Base-by-base conservation (phyloP, 2,888 invertebrate species). In the Epirrhoe alternata region DNA sequence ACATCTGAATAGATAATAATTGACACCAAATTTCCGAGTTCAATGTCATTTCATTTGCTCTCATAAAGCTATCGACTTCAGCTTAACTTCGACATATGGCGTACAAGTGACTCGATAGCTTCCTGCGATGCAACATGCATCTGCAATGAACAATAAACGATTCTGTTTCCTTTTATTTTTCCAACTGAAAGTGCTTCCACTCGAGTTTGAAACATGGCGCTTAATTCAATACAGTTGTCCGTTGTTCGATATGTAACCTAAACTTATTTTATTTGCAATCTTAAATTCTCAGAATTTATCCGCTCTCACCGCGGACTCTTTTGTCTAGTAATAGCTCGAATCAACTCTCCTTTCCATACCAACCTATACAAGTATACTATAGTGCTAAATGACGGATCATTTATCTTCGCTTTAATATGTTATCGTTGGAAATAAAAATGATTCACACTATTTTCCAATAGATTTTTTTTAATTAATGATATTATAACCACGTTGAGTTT, bases 291-390 rank as follows among this genome's bases (percentile, higher is more conserved):
- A 68, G 80, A 84, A 84, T 77, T 72, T 73, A 74, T 83, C 82
- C 79, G 76, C 86, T 86, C 86, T 87, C 84, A 80, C 85, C 77
- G 73, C 72, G 70, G 62, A 75, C 72, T 80, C 84, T 85, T 85
- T 88, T 88, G 86, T 87, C 81, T 83, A 78, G 70, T 77, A 76
- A 78, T 80, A 73, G 75, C 74, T 80, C 76, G 74, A 85, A 79
- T 81, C 78, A 77, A 78, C 79, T 80, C 80, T 82, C 78, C 86
- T 88, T 87, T 87, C 84, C 84, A 85, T 85, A 79, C 79, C 78
- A 76, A 75, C 81, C 82, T 85, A 73, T 77, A 76, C 77, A 76
- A 17, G n/a, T 66, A 16, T 42, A 33, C 42, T 5, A 35, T 61
- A 57, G 56, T 53, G 49, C 42, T 17, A 55, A 59, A 62, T 79